A percentile compares a stretch with the other conserved stretches of the same genome.
These are phyloP conservation scores for Trimorus sp. DNA, from an alignment of 2,888 invertebrate genomes.

Conservation along the genomic window DNA sequence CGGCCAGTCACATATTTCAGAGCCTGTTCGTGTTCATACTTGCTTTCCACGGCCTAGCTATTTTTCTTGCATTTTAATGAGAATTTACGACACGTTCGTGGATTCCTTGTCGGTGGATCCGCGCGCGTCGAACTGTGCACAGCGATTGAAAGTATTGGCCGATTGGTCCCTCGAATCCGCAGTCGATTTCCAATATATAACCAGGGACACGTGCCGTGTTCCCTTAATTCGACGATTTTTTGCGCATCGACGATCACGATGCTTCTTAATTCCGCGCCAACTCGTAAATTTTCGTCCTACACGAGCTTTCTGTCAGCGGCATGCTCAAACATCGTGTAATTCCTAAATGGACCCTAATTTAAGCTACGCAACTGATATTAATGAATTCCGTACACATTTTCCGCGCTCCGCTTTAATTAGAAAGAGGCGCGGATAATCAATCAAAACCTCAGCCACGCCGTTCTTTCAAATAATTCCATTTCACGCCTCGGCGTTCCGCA, in stretches of 20 bases:
- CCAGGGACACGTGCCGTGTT: too few relatives aligned
- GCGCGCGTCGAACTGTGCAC: constrained; percentile 5
- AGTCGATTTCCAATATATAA: neutral
- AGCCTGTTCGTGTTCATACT: constrained; percentile 65
- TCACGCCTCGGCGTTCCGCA: too few relatives aligned
- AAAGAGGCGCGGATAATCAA: too few relatives aligned
- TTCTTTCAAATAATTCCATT: too few relatives aligned
- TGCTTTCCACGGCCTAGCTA: constrained; percentile 51
- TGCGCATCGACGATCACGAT: too few relatives aligned
- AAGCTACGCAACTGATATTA: constrained; percentile 7
- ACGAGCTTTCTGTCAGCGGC: too few relatives aligned
- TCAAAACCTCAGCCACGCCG: too few relatives aligned
- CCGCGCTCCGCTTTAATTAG: neutral
- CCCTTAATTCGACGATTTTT: too few relatives aligned
- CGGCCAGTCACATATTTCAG: constrained; percentile 71
- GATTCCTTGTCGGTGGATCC: constrained; percentile 42
- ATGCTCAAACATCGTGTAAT: constrained; percentile 9
- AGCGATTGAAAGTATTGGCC: constrained; percentile 26
- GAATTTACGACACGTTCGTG: constrained; percentile 59
- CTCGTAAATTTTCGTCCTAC: too few relatives aligned
- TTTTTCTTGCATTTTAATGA: constrained; percentile 65
- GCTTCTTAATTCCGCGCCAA: too few relatives aligned
- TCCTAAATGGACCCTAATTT: neutral
- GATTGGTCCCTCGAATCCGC: constrained; percentile 10
- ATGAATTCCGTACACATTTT: constrained; percentile 1